Percentiles rank a stretch among this genome's conserved stretches.
Conservation (phyloP, 1,140 invertebrate species). For the Scaptodrosophila lebanonensis region DNA sequence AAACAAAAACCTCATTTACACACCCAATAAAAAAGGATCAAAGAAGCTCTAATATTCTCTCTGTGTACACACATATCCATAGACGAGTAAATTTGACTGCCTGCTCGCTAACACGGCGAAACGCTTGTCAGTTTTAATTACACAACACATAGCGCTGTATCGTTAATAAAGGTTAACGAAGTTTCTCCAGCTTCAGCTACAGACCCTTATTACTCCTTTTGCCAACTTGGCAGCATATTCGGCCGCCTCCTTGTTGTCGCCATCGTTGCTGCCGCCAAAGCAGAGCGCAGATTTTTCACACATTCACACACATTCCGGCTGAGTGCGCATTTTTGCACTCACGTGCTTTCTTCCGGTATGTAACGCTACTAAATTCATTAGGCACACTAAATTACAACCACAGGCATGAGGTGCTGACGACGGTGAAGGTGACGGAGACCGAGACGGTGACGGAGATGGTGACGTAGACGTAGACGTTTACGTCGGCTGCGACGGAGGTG, state of each 20-base stretch:
- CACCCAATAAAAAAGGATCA: too few relatives aligned
- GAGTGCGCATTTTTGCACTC: conserved; percentile 74
- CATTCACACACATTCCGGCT: conserved; percentile 46
- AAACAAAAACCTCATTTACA: too few relatives aligned
- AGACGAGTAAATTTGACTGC: too few relatives aligned
- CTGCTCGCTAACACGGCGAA: too few relatives aligned
- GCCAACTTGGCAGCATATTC: too few relatives aligned
- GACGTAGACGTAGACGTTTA: too few relatives aligned
- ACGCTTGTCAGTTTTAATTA: conserved; percentile 65
- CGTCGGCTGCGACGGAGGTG: neutral
- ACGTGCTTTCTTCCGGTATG: conserved; percentile 63
- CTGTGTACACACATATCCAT: conserved; percentile 16
- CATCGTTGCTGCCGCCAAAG: too few relatives aligned
- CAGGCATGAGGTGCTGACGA: conserved; percentile 41
- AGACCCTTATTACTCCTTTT: too few relatives aligned
- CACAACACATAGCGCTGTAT: conserved; percentile 43
- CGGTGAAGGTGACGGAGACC: neutral
- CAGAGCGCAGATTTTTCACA: conserved; percentile 71
- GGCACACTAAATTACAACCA: conserved; percentile 74
- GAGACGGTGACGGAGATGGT: neutral
- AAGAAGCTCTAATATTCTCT: neutral
- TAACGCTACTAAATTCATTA: conserved; percentile 75
- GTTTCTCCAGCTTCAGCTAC: conserved; percentile 57
- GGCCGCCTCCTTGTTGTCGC: too few relatives aligned
- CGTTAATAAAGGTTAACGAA: conserved; percentile 73